These are phyloP conservation scores for Drosophila lacteicornis DNA, from an alignment of 1,140 invertebrate genomes.

Conservation along the genomic window DNA sequence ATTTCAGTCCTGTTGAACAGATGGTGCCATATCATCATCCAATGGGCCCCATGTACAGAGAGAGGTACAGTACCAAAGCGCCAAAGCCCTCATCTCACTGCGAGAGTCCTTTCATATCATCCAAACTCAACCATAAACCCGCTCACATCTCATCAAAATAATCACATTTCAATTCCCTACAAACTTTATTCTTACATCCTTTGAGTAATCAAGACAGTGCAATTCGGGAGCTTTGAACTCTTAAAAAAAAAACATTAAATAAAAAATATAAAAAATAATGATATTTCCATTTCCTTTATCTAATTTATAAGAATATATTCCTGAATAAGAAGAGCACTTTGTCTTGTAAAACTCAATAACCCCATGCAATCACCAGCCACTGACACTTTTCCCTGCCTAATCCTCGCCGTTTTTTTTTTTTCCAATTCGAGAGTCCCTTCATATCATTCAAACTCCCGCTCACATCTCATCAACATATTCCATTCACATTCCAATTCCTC, in stretches of 20 bases:
- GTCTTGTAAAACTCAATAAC: neutral
- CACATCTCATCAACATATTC: slow-evolving; percentile 6
- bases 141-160: slow-evolving; percentile 3
- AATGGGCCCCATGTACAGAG: slow-evolving; percentile 85
- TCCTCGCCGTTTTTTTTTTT: slow-evolving; percentile 13
- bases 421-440: slow-evolving; percentile 27
- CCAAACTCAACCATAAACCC: slow-evolving; percentile 15
- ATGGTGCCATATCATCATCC: slow-evolving; percentile 85
- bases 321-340: neutral
- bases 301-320: too few relatives aligned
- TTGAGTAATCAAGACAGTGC: slow-evolving; percentile 6
- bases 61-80: slow-evolving; percentile 83
- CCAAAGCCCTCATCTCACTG: slow-evolving; percentile 61
- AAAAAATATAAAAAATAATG: too few relatives aligned
- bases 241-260: neutral
- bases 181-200: neutral
- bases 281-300: too few relatives aligned
- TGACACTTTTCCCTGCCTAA: slow-evolving; percentile 23
- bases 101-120: slow-evolving; percentile 19
- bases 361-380: slow-evolving; percentile 3
- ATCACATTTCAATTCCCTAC: neutral
- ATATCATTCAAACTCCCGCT: slow-evolving; percentile 17
- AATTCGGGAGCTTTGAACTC: neutral
- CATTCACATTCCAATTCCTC: slow-evolving; percentile 5
- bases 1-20: slow-evolving; percentile 85